Conservation (phyloP, 2,113 vertebrate species). For the Upupa epops region DNA sequence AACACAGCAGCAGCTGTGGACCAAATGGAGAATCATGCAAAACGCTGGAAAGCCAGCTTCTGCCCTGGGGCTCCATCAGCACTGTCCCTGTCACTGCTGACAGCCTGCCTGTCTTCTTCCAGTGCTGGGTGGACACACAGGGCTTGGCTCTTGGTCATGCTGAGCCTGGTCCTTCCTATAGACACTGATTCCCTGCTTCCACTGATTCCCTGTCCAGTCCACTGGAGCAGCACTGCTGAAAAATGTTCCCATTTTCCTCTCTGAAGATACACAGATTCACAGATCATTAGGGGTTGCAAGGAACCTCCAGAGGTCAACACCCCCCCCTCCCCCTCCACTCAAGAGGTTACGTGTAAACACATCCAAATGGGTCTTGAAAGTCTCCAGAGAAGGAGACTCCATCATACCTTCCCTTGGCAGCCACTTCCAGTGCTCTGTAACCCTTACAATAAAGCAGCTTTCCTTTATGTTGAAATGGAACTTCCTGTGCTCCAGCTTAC, state of each 20-base stretch:
- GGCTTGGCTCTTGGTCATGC: fast-evolving
- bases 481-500: too few species aligned
- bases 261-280: too few species aligned
- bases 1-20: conserved; percentile 31
- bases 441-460: too few species aligned
- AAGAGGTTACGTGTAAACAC: too few species aligned
- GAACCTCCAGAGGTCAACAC: too few species aligned
- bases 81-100: not conserved
- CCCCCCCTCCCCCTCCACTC: too few species aligned
- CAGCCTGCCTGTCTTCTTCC: not conserved
- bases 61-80: not conserved
- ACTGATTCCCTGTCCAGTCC: fast-evolving
- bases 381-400: too few species aligned
- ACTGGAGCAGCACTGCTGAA: not conserved
- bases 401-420: too few species aligned
- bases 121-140: not conserved
- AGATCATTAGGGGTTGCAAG: too few species aligned
- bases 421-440: too few species aligned
- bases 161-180: not conserved
- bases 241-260: not conserved
- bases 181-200: not conserved
- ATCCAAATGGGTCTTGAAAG: too few species aligned
- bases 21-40: fast-evolving
- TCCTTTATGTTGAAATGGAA: too few species aligned
- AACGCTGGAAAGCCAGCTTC: not conserved